Base-by-base conservation (phyloP, 2,113 vertebrate genomes). In the Raja brachyura region DNA sequence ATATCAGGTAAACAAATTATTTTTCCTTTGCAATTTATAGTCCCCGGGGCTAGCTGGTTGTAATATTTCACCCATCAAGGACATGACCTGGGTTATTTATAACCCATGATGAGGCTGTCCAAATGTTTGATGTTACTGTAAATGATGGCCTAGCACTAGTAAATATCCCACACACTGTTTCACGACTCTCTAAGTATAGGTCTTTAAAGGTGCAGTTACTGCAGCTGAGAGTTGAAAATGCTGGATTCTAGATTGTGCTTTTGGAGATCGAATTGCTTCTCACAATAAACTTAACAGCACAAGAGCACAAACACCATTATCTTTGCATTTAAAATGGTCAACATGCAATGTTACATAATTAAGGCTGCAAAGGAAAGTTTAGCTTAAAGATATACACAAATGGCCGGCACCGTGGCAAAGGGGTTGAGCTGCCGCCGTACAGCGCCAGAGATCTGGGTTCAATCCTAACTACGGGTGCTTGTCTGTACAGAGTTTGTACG, bases 51-150 rank as follows among this genome's bases (percentile, higher is more conserved):
- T 95, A 93, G 93, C 96, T 79, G 73, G 92, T 90, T 93, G 93
- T 94, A 92, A 74, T 97, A 97, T 97, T 97, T 97, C 96, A 96
- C 95, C 5, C 59, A 95, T 95, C 97, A 97, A 98, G 97, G 97
- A 98, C 96, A 93, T 94, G 96, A 96, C 96, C 96, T 96, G 96
- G 95, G 96, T 96, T 96, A 96, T 97, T 98, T 97, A 96, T 96
- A 95, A 94, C 93, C 95, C 95, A 95, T 96, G 96, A 97, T 97
- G 97, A 98, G 96, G 96, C 95, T 96, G 96, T 95, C 97, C 97
- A 94, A 73, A 94, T 94, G 95, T 95, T 96, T 96, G 95, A 95
- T 95, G 96, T 96, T 95, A 94, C 95, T 96, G 96, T 98, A 98
- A 98, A 98, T 98, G 97, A 97, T 95, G 95, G 95, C 95, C 93